Conservation (phyloP, 2,113 vertebrate genomes). For the Phyllopteryx taeniolatus region DNA sequence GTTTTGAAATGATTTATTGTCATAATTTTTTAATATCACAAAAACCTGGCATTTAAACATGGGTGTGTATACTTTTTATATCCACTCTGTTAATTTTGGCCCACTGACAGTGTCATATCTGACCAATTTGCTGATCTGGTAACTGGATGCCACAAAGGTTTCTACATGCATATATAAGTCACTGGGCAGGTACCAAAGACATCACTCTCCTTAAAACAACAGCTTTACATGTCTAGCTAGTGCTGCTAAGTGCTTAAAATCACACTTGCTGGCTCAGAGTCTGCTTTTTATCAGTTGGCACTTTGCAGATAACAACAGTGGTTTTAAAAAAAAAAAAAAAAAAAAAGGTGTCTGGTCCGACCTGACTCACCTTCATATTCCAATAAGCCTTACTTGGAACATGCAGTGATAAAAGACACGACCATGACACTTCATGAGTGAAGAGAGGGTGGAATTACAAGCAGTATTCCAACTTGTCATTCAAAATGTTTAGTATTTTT, state of each 20-base stretch:
- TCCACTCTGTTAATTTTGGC: not conserved
- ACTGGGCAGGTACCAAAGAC: not conserved
- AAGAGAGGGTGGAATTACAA: not conserved
- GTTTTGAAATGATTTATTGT: too few species aligned
- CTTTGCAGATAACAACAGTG: slow-evolving; percentile 48
- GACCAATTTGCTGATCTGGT: not conserved
- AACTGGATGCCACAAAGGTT: slow-evolving; percentile 15
- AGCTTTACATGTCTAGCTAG: not conserved
- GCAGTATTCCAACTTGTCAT: not conserved
- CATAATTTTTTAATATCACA: not conserved
- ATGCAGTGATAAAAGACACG: slow-evolving; percentile 24
- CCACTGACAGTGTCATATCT: not conserved
- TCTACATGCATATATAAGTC: slow-evolving; percentile 12
- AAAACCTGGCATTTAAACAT: not conserved
- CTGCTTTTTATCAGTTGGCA: slow-evolving; percentile 37
- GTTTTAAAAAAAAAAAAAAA: slow-evolving; percentile 10
- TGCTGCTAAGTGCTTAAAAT: too few species aligned
- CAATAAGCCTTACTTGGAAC: slow-evolving; percentile 15
- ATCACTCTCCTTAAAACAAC: not conserved
- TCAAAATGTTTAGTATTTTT: not conserved
- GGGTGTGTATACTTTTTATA: not conserved
- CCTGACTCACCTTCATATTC: slow-evolving; percentile 49
- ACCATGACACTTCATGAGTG: slow-evolving; percentile 7
- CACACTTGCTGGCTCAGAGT: slow-evolving; percentile 18
- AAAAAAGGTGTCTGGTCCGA: slow-evolving; percentile 31